These are phyloP conservation scores for Ditylenchus dipsaci DNA, from an alignment of 1,140 invertebrate species.

Conservation along the genomic window DNA sequence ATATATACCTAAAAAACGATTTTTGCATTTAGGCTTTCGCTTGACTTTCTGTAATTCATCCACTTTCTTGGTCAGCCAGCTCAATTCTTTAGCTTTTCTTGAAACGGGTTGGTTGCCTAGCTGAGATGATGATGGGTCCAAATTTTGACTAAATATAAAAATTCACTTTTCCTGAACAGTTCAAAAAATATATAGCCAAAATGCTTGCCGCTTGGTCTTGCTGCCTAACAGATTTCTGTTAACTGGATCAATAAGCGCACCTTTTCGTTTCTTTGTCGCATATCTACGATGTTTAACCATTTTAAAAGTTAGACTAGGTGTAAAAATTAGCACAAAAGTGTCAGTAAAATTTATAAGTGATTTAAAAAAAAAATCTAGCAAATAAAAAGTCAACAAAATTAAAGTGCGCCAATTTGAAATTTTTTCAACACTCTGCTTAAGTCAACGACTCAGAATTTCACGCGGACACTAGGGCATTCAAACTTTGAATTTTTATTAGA, in stretches of 20 bases:
- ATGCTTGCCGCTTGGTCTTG: background rate
- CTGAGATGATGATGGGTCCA: background rate
- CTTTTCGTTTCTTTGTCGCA: background rate
- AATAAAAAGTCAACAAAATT: no score
- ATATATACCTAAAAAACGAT: background rate
- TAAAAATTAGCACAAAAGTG: no score
- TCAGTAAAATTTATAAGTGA: no score
- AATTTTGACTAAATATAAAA: background rate
- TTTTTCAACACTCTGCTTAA: no score
- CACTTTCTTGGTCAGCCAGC: background rate
- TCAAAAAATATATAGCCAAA: background rate
- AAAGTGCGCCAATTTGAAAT: no score
- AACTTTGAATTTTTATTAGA: no score
- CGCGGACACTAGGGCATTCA: no score
- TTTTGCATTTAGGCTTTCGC: background rate
- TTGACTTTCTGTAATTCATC: background rate
- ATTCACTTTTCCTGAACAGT: no score
- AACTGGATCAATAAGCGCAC: background rate
- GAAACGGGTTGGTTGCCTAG: background rate
- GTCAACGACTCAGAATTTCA: no score
- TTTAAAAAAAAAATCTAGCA: no score
- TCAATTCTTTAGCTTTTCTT: background rate
- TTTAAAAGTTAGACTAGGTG: background rate
- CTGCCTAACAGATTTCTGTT: background rate
- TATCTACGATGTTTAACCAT: background rate